phyloP scores from a whole-genome alignment of 2,113 vertebrate genomes.

The Parotia lawesii region DNA sequence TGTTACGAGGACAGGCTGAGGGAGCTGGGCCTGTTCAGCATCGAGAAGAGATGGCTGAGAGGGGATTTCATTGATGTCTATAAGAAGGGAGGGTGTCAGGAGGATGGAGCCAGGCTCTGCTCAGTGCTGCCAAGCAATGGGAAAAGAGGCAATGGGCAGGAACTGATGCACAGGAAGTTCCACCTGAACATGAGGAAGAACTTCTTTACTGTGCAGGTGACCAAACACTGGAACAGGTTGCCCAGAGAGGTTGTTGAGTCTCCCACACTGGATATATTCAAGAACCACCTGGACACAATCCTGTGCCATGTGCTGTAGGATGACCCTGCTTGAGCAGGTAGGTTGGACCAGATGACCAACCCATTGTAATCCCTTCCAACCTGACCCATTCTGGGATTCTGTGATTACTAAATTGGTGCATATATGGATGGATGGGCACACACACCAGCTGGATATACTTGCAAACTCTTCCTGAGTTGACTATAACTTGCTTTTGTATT shows the following conservation, averaged over 20 bases:
- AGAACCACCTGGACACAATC: accelerated
- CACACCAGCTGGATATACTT: background rate
- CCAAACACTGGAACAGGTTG: background rate
- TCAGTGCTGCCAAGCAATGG: accelerated
- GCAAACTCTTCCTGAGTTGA: background rate
- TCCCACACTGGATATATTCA: too few species aligned
- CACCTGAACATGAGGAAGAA: background rate
- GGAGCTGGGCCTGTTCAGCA: background rate
- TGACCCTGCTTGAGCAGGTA: background rate
- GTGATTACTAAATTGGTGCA: background rate
- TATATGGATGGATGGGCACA: background rate
- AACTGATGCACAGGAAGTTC: background rate
- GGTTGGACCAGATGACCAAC: background rate
- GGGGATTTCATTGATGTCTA: too few species aligned
- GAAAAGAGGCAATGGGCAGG: background rate
- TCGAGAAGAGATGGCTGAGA: accelerated
- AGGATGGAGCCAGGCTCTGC: background rate
- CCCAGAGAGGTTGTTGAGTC: background rate
- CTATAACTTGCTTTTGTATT: background rate
- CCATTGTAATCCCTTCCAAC: background rate
- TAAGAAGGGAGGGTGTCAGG: background rate
- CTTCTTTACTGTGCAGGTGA: background rate
- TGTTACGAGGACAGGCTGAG: accelerated
- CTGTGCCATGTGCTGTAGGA: background rate
- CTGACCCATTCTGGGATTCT: background rate